phyloP scores from a whole-genome alignment of 2,888 invertebrate genomes.

The Capitulum mitella region DNA sequence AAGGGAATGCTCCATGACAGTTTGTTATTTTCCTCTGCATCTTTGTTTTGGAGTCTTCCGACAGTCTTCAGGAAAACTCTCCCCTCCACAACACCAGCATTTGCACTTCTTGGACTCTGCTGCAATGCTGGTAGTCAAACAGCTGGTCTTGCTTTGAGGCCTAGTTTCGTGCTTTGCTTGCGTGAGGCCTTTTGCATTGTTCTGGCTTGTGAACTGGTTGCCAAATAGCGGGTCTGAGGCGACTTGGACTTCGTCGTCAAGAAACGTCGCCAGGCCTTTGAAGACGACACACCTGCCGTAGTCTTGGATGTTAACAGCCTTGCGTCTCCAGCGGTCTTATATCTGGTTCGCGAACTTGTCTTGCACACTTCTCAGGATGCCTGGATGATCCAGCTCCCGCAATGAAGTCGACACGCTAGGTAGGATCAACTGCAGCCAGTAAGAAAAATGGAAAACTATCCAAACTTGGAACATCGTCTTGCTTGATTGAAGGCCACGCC shows the following conservation, averaged over 20 bases:
- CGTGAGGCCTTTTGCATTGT: background rate
- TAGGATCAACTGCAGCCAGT: background rate
- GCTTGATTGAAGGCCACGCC: background rate
- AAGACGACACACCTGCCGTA: background rate
- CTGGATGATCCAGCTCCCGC: background rate
- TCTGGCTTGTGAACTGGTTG: no score
- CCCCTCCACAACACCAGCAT: background rate
- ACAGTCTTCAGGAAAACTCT: background rate
- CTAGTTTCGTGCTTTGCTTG: background rate
- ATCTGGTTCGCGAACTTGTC: background rate
- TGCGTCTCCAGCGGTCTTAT: background rate
- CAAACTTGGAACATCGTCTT: background rate
- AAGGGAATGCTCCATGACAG: background rate
- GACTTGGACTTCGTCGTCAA: background rate
- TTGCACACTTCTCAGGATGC: background rate
- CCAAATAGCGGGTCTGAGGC: background rate
- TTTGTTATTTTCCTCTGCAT: background rate
- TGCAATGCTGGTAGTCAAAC: background rate
- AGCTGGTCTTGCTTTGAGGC: background rate
- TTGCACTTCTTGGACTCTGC: background rate
- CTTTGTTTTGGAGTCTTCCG: no score
- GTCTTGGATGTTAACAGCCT: background rate
- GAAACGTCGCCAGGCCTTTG: background rate
- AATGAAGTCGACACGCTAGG: background rate
- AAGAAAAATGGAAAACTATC: background rate